Percentiles rank a stretch among this genome's conserved stretches.
Conservation (phyloP, 2,113 vertebrate genomes). For the Pycnonotus jocosus region DNA sequence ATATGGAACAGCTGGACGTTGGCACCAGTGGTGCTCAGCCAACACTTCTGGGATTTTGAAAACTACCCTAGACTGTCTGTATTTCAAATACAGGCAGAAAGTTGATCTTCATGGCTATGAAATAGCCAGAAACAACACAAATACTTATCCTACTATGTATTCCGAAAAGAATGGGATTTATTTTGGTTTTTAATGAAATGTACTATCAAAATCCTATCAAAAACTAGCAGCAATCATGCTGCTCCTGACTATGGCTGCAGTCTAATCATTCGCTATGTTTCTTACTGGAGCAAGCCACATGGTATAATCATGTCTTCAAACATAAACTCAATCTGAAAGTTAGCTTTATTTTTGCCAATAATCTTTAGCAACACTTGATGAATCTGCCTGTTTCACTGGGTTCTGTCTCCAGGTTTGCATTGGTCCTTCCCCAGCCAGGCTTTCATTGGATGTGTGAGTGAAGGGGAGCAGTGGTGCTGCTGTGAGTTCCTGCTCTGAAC, state of each 20-base stretch:
- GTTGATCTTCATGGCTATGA: neutral
- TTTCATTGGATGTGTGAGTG: fast-evolving
- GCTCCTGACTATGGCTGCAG: neutral
- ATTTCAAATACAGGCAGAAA: neutral
- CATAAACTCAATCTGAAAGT: neutral
- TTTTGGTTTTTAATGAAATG: neutral
- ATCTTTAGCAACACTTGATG: neutral
- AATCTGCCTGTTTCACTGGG: neutral
- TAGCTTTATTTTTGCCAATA: neutral
- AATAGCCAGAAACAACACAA: neutral
- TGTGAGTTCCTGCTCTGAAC: neutral
- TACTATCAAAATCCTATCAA: neutral
- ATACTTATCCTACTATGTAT: neutral
- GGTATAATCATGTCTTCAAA: neutral
- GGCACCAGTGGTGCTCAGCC: neutral
- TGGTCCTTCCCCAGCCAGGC: neutral
- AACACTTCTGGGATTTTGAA: neutral
- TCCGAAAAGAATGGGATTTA: neutral
- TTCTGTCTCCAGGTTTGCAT: neutral
- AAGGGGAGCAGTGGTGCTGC: neutral
- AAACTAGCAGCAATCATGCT: too few species aligned
- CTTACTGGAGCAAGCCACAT: neutral
- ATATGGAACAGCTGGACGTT: fast-evolving
- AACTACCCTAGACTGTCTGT: neutral
- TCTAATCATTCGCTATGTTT: neutral